Conservation (phyloP, 2,113 vertebrate genomes). For the Cyphomyrus plagiostoma region DNA sequence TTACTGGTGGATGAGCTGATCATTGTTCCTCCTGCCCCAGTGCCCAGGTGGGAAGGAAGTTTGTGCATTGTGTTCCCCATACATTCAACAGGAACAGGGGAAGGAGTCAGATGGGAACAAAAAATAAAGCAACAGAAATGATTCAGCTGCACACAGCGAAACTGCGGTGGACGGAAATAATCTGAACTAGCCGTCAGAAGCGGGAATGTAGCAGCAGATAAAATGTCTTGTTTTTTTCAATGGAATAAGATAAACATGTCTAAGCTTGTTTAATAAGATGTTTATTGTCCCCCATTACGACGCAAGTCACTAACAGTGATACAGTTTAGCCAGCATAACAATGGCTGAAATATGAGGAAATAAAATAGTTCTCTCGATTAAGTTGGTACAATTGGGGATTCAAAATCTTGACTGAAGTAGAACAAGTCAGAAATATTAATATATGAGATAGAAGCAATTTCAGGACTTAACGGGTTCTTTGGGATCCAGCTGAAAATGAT, state of each 20-base stretch:
- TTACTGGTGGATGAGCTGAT: slow-evolving; percentile 25
- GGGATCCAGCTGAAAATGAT: neutral
- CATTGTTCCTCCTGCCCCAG: slow-evolving; percentile 55
- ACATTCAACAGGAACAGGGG: neutral
- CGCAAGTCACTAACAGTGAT: neutral
- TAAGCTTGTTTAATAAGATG: neutral
- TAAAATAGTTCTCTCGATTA: neutral
- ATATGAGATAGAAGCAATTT: neutral
- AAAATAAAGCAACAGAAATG: neutral
- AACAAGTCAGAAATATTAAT: neutral
- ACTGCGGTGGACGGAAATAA: neutral
- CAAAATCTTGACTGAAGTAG: neutral
- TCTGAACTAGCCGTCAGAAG: neutral
- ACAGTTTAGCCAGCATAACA: neutral
- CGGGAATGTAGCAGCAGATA: neutral
- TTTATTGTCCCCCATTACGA: neutral
- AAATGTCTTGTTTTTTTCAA: neutral
- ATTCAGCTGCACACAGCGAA: neutral
- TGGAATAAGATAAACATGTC: neutral
- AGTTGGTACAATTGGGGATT: neutral
- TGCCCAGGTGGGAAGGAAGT: slow-evolving; percentile 67
- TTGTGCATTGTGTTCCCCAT: slow-evolving; percentile 45
- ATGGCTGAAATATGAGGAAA: neutral
- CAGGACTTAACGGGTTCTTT: neutral
- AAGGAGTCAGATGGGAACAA: neutral